These are phyloP conservation scores for Himalopsyche tibetana DNA, from an alignment of 2,888 invertebrate species.

Conservation along the genomic window DNA sequence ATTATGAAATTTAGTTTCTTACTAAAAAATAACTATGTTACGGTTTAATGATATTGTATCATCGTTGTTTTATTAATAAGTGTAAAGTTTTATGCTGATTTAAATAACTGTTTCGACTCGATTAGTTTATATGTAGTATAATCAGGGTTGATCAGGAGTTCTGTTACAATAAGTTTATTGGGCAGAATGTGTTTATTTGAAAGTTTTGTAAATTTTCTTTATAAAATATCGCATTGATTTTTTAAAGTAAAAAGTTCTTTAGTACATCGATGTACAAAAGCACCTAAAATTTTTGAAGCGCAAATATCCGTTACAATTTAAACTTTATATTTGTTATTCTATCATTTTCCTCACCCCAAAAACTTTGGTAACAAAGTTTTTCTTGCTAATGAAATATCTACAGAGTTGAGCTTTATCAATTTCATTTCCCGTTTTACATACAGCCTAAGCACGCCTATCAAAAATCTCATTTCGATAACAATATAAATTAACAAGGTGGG, in stretches of 20 bases:
- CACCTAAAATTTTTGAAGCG: no score
- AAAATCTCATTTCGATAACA: constrained; percentile 50
- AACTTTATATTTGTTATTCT: constrained; percentile 37
- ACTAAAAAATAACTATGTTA: no score
- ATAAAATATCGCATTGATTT: background rate
- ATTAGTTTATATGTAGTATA: no score
- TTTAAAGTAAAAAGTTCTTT: background rate
- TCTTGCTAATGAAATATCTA: constrained; percentile 43
- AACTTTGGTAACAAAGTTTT: constrained; percentile 27
- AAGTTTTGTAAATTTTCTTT: no score
- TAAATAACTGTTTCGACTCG: no score
- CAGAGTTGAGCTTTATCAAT: constrained; percentile 38
- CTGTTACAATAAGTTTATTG: no score
- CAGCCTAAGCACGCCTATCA: constrained; percentile 45
- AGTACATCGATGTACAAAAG: background rate
- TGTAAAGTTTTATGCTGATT: no score
- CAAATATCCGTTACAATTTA: background rate
- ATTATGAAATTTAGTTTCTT: no score
- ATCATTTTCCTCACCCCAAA: background rate
- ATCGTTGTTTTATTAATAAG: no score
- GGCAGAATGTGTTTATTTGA: no score
- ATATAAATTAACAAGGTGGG: constrained; percentile 46
- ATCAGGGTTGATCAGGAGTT: no score
- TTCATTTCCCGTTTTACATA: constrained; percentile 35
- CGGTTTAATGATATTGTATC: no score